Percentiles rank a stretch among this genome's conserved stretches.
Conservation (phyloP, 2,797 vertebrate genomes). For the Pelochelys cantorii region DNA sequence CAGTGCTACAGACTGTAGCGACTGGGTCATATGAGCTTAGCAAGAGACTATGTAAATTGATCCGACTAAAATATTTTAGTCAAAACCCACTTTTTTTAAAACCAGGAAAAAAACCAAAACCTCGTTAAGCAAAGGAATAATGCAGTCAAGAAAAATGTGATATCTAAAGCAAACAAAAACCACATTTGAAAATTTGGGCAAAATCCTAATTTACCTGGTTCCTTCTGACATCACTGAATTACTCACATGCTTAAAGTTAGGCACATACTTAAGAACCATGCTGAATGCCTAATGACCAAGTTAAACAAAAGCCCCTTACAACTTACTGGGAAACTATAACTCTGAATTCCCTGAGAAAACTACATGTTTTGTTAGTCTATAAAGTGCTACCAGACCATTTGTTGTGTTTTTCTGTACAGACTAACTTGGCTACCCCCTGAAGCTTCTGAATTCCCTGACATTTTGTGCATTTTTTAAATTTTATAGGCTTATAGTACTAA, state of each 20-base stretch:
- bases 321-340: not conserved
- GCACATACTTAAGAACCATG: not conserved
- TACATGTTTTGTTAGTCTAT: too few relatives aligned
- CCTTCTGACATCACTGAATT: not conserved
- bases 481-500: not conserved
- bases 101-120: not conserved
- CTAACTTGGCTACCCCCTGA: too few relatives aligned
- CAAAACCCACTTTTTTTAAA: not conserved
- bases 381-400: too few relatives aligned
- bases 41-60: not conserved
- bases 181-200: not conserved
- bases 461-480: too few relatives aligned
- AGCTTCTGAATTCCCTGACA: not conserved
- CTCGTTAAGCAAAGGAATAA: not conserved
- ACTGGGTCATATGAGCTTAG: not conserved
- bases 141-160: not conserved
- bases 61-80: not conserved
- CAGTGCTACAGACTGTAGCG: not conserved
- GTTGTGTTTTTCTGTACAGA: too few relatives aligned
- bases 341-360: not conserved
- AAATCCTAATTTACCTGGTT: not conserved
- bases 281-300: accelerated
- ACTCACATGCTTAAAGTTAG: not conserved
- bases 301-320: not conserved
- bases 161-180: not conserved